phyloP scores from a whole-genome alignment of 2,888 invertebrate genomes.

The Chromoteleia sp. region DNA sequence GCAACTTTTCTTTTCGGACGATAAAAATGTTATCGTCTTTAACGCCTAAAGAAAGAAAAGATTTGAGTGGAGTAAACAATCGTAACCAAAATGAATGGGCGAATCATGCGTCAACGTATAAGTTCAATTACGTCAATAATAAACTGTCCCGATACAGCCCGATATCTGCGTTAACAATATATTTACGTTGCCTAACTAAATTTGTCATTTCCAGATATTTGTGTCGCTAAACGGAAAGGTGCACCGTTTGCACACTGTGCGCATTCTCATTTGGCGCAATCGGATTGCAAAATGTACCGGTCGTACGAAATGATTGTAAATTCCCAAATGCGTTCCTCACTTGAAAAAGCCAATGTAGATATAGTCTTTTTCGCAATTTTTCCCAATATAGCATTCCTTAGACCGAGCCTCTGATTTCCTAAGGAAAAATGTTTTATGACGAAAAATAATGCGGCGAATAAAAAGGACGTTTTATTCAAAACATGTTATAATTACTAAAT shows the following conservation, averaged over 20 bases:
- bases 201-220: conserved; percentile 52
- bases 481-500: too few relatives aligned
- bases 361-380: conserved; percentile 42
- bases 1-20: too few relatives aligned
- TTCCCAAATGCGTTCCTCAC: conserved; percentile 68
- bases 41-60: too few relatives aligned
- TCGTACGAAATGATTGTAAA: conserved; percentile 72
- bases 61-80: background rate
- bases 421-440: too few relatives aligned
- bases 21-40: too few relatives aligned
- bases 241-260: conserved; percentile 43
- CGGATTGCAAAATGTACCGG: conserved; percentile 62
- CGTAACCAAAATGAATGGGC: background rate
- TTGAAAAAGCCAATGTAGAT: conserved; percentile 23
- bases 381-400: background rate
- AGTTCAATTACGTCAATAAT: conserved; percentile 25
- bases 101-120: background rate
- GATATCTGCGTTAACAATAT: conserved; percentile 9
- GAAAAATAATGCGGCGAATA: background rate
- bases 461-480: too few relatives aligned
- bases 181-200: conserved; percentile 46
- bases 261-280: conserved; percentile 65
- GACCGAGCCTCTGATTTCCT: too few relatives aligned
- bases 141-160: background rate
- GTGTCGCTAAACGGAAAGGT: conserved; percentile 41